phyloP scores from a whole-genome alignment of 2,797 vertebrate genomes.

The Darevskia nairensis region DNA sequence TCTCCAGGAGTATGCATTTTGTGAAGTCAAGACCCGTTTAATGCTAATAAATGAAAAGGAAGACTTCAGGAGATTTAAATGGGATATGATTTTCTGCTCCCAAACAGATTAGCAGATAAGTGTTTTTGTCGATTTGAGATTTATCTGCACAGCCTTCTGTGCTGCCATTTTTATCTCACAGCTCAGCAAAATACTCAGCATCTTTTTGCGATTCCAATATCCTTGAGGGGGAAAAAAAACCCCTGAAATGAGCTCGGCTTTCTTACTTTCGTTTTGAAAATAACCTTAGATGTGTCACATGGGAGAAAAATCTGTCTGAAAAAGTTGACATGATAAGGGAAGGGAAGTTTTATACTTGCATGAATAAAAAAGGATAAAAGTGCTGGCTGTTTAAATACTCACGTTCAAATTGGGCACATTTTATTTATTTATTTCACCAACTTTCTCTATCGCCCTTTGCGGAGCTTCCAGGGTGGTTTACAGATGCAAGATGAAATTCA shows the following conservation, averaged over 20 bases:
- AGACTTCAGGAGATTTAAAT: slow-evolving; percentile 31
- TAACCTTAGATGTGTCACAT: not conserved
- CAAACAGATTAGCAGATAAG: slow-evolving; percentile 32
- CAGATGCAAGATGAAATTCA: too few species aligned
- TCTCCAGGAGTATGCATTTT: slow-evolving; percentile 17
- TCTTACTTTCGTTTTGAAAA: not conserved
- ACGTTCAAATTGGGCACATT: too few species aligned
- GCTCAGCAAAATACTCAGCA: slow-evolving; percentile 33
- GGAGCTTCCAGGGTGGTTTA: too few species aligned
- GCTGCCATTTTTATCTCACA: slow-evolving; percentile 22
- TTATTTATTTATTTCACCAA: too few species aligned
- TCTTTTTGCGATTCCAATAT: slow-evolving; percentile 27
- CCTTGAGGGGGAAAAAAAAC: not conserved
- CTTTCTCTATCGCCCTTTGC: not conserved
- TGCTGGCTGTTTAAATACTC: not conserved
- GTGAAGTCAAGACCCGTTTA: slow-evolving; percentile 18
- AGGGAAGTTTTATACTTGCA: not conserved
- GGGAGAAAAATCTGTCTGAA: slow-evolving; percentile 22
- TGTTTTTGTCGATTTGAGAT: slow-evolving; percentile 36
- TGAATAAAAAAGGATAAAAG: not conserved
- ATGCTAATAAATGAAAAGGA: slow-evolving; percentile 17
- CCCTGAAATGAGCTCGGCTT: not conserved
- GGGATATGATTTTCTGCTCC: slow-evolving; percentile 28
- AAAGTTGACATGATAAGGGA: not conserved
- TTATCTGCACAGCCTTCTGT: slow-evolving; percentile 16